Evolutionary conservation across 2,888 invertebrate genomes (phyloP).

Genomic region (Aplocera efformata): DNA sequence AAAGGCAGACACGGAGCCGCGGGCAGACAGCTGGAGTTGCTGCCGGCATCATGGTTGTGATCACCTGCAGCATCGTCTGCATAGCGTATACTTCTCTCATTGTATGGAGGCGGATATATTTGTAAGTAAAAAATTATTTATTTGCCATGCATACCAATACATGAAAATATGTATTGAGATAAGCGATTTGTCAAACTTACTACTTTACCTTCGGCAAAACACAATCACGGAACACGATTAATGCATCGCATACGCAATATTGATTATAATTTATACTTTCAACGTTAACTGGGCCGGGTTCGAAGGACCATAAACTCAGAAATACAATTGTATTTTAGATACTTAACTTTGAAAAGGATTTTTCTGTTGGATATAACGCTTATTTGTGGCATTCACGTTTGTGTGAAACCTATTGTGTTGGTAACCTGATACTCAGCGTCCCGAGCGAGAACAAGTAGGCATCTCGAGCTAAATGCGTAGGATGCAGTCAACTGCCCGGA

Average conservation of each 20-base stretch:
- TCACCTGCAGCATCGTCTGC: conserved; percentile 64
- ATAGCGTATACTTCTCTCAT: conserved; percentile 65
- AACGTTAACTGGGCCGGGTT: conserved; percentile 20
- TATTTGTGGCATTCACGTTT: conserved; percentile 40
- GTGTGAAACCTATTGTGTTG: conserved; percentile 44
- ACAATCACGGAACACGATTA: conserved; percentile 8
- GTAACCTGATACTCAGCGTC: conserved; percentile 50
- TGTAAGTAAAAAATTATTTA: too few relatives aligned
- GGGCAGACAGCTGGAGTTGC: conserved; percentile 61
- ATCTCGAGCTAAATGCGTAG: conserved; percentile 49
- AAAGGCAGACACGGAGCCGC: conserved; percentile 50
- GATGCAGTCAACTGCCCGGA: conserved; percentile 62
- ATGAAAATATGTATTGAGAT: too few relatives aligned
- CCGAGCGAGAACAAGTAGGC: conserved; percentile 23
- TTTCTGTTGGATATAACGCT: conserved; percentile 31
- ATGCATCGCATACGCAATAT: conserved; percentile 11
- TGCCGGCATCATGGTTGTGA: conserved; percentile 67
- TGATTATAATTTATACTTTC: too few relatives aligned
- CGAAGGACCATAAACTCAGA: conserved; percentile 28
- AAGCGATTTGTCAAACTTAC: too few relatives aligned
- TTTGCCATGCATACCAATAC: too few relatives aligned
- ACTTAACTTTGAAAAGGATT: conserved; percentile 19
- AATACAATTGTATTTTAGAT: conserved; percentile 20
- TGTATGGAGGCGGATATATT: conserved; percentile 67
- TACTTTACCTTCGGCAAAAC: too few relatives aligned